Percentiles rank a stretch among this genome's conserved stretches.
These are phyloP conservation scores for Elgaria multicarinata DNA, from an alignment of 2,113 vertebrate genomes.

Conservation along the genomic window DNA sequence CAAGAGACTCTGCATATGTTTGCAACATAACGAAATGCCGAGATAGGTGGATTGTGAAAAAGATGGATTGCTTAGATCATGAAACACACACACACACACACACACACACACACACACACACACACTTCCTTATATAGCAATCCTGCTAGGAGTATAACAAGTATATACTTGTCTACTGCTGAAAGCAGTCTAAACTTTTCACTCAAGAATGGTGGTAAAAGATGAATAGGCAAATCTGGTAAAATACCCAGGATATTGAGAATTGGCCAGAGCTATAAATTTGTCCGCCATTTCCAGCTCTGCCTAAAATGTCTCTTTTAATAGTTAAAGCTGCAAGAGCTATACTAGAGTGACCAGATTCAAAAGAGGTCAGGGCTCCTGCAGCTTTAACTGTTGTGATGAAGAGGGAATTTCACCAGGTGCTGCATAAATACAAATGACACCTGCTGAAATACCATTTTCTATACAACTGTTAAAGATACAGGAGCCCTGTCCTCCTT, in stretches of 20 bases:
- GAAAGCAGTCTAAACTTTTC: background rate
- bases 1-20: background rate
- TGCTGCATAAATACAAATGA: too few relatives aligned
- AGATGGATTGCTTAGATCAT: background rate
- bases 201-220: background rate
- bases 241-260: background rate
- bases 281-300: background rate
- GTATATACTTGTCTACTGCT: background rate
- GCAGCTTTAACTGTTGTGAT: too few relatives aligned
- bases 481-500: too few relatives aligned
- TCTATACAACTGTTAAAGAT: too few relatives aligned
- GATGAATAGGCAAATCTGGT: background rate
- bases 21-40: background rate
- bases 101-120: rapidly evolving
- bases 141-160: background rate
- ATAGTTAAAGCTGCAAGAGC: too few relatives aligned
- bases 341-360: too few relatives aligned
- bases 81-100: rapidly evolving
- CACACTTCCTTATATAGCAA: background rate
- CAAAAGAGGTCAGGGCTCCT: too few relatives aligned
- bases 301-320: background rate
- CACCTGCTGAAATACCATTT: too few relatives aligned
- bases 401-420: too few relatives aligned
- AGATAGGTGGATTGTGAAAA: background rate
- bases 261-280: background rate